Evolutionary conservation across 1,140 invertebrate species (phyloP).

Genomic region (silkworm (Bombyx mori)): DNA sequence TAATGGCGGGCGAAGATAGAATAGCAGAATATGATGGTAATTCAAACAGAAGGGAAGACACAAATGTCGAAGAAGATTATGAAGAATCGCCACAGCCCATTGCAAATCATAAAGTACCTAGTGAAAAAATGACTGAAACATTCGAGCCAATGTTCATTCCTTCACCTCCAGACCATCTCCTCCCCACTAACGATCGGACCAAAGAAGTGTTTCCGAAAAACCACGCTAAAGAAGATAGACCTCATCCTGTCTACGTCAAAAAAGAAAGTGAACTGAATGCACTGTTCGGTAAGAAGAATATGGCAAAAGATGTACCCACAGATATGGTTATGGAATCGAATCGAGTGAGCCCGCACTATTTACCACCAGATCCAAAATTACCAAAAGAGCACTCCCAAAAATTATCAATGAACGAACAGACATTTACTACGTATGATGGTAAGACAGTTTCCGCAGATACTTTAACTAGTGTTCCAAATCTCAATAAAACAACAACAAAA

Average conservation of each 20-base stretch:
- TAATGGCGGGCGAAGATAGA: slow-evolving; percentile 69
- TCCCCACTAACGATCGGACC: slow-evolving; percentile 56
- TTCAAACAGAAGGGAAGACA: slow-evolving; percentile 68
- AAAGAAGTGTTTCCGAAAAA: slow-evolving; percentile 57
- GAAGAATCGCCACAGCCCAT: slow-evolving; percentile 63
- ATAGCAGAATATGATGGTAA: slow-evolving; percentile 59
- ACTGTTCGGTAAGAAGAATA: slow-evolving; percentile 52
- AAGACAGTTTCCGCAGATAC: slow-evolving; percentile 77
- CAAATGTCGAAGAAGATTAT: slow-evolving; percentile 67
- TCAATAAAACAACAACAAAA: slow-evolving; percentile 48
- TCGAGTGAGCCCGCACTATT: slow-evolving; percentile 77
- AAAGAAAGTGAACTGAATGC: slow-evolving; percentile 44
- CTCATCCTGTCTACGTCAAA: slow-evolving; percentile 61
- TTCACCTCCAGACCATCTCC: slow-evolving; percentile 73
- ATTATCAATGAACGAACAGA: slow-evolving; percentile 59
- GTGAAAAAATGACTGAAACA: slow-evolving; percentile 69
- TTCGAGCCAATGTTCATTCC: slow-evolving; percentile 84
- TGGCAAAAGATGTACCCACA: slow-evolving; percentile 46
- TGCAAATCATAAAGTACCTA: slow-evolving; percentile 58
- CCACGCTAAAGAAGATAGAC: slow-evolving; percentile 62
- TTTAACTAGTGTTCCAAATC: slow-evolving; percentile 72
- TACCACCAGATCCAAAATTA: slow-evolving; percentile 72
- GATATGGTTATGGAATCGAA: slow-evolving; percentile 80
- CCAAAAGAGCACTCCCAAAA: slow-evolving; percentile 59
- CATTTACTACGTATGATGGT: slow-evolving; percentile 80